phyloP scores from a whole-genome alignment of 2,113 vertebrate genomes.

The Ictalurus furcatus region DNA sequence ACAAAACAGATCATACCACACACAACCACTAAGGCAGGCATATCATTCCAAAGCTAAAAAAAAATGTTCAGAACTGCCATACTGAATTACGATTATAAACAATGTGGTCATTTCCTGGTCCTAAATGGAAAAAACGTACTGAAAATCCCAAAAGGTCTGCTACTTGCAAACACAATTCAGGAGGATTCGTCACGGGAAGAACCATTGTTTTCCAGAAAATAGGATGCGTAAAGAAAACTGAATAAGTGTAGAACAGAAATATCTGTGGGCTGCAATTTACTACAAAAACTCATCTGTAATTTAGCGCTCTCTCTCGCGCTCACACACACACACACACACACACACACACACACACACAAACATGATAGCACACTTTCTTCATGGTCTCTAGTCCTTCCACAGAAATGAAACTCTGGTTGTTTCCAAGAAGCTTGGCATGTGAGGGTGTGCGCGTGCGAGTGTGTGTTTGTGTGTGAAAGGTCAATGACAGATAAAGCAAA shows the following conservation, averaged over 20 bases:
- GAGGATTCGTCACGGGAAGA: not conserved
- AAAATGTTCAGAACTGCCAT: not conserved
- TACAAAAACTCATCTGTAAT: not conserved
- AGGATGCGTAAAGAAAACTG: not conserved
- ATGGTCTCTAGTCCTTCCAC: not conserved
- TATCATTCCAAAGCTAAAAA: not conserved
- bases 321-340: not conserved
- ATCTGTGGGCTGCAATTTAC: not conserved
- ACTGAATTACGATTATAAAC: not conserved
- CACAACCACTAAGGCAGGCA: not conserved
- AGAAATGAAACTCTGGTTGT: constrained; percentile 36
- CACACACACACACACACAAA: not conserved
- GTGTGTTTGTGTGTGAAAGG: not conserved
- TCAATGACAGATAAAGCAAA: not conserved
- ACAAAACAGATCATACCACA: not conserved
- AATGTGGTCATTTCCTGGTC: not conserved
- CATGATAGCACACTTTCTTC: not conserved
- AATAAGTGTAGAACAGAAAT: not conserved
- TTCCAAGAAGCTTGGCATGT: constrained; percentile 24
- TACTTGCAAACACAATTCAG: not conserved
- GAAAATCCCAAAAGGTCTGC: not conserved
- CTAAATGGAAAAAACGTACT: not conserved
- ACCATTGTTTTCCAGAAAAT: not conserved
- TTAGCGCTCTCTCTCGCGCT: not conserved
- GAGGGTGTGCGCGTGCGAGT: not conserved